These are phyloP conservation scores for Poecilobothrus nobilitatus DNA, from an alignment of 2,888 invertebrate species.

Conservation along the genomic window DNA sequence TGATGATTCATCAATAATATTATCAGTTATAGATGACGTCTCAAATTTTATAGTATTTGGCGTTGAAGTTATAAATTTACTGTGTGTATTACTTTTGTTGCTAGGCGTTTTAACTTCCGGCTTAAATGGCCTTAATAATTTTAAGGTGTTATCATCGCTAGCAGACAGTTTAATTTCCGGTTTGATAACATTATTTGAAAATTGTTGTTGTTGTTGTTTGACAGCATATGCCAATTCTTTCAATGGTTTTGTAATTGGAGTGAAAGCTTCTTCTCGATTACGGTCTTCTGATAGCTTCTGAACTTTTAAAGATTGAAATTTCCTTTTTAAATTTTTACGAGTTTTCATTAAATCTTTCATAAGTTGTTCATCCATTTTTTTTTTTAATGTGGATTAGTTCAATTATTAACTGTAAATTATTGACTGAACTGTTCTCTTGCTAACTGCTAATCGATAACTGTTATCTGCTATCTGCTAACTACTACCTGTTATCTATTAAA, in stretches of 20 bases:
- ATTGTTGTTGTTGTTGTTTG: neutral
- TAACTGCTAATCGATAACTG: neutral
- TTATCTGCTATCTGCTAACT: neutral
- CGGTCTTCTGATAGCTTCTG: neutral
- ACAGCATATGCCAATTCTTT: neutral
- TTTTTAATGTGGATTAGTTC: neutral
- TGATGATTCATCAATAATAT: neutral
- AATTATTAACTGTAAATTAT: no score
- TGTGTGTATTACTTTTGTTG: neutral
- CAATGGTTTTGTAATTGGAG: neutral
- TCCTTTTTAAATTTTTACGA: slow-evolving; percentile 8
- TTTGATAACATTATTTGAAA: no score
- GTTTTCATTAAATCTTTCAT: slow-evolving; percentile 14
- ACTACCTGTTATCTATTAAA: slow-evolving; percentile 7
- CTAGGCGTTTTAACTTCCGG: neutral
- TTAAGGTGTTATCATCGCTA: no score
- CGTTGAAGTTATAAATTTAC: neutral
- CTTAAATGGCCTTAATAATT: no score
- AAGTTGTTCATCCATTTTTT: slow-evolving; percentile 11
- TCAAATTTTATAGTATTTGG: no score
- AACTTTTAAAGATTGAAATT: neutral
- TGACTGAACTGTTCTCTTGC: neutral
- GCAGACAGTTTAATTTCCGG: no score
- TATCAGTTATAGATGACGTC: neutral
- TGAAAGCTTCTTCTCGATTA: neutral